Evolutionary conservation across 2,113 vertebrate species (phyloP).

Genomic region (Notiomystis cincta): DNA sequence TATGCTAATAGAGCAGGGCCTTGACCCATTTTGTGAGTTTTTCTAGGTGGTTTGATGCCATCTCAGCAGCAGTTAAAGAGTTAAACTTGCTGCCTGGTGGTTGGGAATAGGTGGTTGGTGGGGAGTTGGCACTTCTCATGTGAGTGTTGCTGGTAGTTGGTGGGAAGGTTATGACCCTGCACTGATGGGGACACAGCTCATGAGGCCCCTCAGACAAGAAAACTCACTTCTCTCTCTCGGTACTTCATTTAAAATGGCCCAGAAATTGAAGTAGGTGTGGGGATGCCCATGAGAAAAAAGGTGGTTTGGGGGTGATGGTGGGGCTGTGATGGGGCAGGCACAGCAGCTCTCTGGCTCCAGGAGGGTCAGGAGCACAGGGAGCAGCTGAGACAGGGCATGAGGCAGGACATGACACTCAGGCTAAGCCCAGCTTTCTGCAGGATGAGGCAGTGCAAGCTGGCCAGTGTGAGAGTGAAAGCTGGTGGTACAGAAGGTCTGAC

Average conservation of each 20-base stretch:
- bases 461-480: neutral
- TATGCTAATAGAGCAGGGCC: neutral
- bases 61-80: neutral
- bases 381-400: neutral
- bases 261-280: neutral
- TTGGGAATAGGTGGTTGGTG: rapidly evolving
- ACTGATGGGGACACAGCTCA: neutral
- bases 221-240: neutral
- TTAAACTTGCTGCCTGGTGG: neutral
- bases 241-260: neutral
- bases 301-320: neutral
- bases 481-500: neutral
- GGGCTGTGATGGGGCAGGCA: rapidly evolving
- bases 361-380: neutral
- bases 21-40: neutral
- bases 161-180: neutral
- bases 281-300: neutral
- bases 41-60: neutral
- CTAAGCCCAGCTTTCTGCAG: neutral
- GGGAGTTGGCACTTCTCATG: neutral
- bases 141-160: neutral
- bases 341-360: neutral
- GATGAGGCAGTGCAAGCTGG: neutral
- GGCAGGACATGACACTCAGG: too few relatives aligned
- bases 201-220: neutral